phyloP scores from a whole-genome alignment of 2,888 invertebrate species.

The Caenorhabditis plicata region DNA sequence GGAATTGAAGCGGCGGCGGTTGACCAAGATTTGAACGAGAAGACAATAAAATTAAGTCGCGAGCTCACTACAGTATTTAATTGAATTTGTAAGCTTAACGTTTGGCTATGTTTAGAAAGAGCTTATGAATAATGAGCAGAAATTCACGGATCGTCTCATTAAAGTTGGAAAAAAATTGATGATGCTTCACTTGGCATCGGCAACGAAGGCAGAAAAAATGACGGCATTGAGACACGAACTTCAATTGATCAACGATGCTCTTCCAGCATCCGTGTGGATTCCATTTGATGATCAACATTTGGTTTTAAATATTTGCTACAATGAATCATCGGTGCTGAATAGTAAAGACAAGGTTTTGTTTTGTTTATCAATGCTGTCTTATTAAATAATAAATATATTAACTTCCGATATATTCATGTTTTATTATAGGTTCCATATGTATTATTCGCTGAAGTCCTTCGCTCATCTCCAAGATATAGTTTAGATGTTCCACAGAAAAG shows the following conservation, averaged over 20 bases:
- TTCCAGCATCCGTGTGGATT: constrained; percentile 96
- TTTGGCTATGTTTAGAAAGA: neutral
- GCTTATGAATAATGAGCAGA: constrained; percentile 72
- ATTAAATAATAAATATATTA: neutral
- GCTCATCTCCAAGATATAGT: constrained; percentile 6
- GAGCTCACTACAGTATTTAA: neutral
- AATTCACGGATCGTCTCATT: constrained; percentile 81
- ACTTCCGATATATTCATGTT: neutral
- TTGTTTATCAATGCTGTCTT: neutral
- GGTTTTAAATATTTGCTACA: constrained; percentile 92
- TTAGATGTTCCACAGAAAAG: neutral
- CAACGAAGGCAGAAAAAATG: constrained; percentile 86
- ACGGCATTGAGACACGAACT: constrained; percentile 72
- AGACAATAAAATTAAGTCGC: too few relatives aligned
- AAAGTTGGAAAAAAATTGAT: constrained; percentile 73
- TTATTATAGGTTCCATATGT: constrained; percentile 85
- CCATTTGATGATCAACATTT: constrained; percentile 86
- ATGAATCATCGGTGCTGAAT: constrained; percentile 94
- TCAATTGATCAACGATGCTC: constrained; percentile 87
- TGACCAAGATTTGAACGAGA: neutral
- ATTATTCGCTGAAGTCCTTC: constrained; percentile 87
- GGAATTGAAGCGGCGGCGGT: neutral
- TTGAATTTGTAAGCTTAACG: neutral
- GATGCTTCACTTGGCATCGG: constrained; percentile 75
- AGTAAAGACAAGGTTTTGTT: constrained; percentile 81